These are phyloP conservation scores for Camponotus vicinus DNA, from an alignment of 1,140 invertebrate species.

Conservation along the genomic window DNA sequence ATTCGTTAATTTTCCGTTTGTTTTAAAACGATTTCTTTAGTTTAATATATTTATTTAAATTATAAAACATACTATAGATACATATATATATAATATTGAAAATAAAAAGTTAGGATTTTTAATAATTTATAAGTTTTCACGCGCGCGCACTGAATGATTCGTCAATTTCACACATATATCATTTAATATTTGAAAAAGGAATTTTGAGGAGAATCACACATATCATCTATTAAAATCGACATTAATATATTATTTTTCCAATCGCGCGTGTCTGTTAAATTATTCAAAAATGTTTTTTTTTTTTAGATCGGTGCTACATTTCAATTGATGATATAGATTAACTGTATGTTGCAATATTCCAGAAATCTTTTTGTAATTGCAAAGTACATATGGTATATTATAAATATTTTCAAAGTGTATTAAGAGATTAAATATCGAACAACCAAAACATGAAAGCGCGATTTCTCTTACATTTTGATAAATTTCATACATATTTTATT, in stretches of 20 bases:
- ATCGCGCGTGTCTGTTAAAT: neutral
- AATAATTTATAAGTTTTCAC: no score
- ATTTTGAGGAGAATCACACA: neutral
- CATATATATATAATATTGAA: no score
- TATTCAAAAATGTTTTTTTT: neutral
- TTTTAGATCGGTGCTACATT: neutral
- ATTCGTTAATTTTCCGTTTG: no score
- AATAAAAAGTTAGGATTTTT: no score
- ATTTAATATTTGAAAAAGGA: no score
- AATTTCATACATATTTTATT: neutral
- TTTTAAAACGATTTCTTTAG: no score
- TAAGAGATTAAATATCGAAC: constrained; percentile 6
- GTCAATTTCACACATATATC: no score
- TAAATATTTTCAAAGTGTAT: constrained; percentile 3
- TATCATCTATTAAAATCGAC: neutral
- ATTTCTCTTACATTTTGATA: neutral
- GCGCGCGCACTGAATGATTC: no score
- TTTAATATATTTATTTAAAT: no score
- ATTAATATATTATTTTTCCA: neutral
- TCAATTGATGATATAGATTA: neutral
- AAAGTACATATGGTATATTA: neutral
- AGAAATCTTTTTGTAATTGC: neutral
- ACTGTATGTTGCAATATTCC: neutral
- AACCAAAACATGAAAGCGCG: neutral
- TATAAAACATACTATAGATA: no score